Conservation (phyloP, 2,888 invertebrate species). For the Auanema sp. region DNA sequence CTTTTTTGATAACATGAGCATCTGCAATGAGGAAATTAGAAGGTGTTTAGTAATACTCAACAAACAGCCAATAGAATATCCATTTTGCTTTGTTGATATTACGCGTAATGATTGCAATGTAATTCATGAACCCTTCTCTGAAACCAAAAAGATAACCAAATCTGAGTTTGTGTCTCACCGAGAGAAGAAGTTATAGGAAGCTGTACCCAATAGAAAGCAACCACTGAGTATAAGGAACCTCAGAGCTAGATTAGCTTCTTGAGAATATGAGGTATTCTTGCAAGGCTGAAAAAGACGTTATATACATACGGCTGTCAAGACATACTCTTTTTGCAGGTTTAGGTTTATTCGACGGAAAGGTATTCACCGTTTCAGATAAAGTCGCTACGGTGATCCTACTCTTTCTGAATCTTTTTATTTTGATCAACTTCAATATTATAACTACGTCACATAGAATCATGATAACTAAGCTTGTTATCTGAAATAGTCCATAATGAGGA, state of each 20-base stretch:
- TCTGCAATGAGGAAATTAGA: too few relatives aligned
- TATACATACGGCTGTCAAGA: too few relatives aligned
- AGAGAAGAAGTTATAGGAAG: conserved; percentile 13
- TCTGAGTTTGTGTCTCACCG: conserved; percentile 13
- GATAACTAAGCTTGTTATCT: conserved; percentile 8
- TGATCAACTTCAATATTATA: conserved; percentile 4
- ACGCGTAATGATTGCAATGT: conserved; percentile 1
- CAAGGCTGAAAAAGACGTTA: background rate
- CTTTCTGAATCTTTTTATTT: background rate
- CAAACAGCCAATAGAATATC: conserved; percentile 15
- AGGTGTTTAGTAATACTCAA: too few relatives aligned
- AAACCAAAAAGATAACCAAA: too few relatives aligned
- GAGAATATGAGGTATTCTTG: conserved; percentile 5
- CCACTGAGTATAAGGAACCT: conserved; percentile 15
- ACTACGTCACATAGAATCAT: conserved; percentile 10
- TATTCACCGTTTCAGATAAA: background rate
- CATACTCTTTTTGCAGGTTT: too few relatives aligned
- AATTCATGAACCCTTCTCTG: too few relatives aligned
- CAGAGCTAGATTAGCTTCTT: conserved; percentile 10
- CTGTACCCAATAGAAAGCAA: conserved; percentile 15
- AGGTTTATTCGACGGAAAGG: too few relatives aligned
- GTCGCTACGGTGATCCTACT: background rate
- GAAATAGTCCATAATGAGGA: background rate
- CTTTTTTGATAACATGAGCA: too few relatives aligned
- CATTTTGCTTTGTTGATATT: conserved; percentile 17